Conservation (phyloP, 1,140 invertebrate genomes). For the Drosophila leontia region DNA sequence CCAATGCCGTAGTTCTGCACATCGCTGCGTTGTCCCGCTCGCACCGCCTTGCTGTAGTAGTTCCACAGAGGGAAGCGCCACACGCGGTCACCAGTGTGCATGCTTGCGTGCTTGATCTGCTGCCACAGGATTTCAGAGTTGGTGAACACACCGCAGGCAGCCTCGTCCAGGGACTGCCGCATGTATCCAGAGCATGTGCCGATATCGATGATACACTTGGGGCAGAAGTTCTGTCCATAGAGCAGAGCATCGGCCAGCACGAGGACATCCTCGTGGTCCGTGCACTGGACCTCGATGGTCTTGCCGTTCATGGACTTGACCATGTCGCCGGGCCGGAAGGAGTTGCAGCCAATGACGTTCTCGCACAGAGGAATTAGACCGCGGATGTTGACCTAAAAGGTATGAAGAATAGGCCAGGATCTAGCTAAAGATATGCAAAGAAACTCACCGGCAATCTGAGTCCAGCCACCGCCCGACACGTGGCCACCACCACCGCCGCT, state of each 20-base stretch:
- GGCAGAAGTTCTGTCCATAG: constrained; percentile 90
- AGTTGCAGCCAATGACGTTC: constrained; percentile 93
- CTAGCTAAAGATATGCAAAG: not conserved
- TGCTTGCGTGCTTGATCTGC: constrained; percentile 88
- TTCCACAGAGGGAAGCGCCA: constrained; percentile 96
- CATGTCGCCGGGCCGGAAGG: constrained; percentile 95
- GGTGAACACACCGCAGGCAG: constrained; percentile 93
- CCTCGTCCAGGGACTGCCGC: constrained; percentile 88
- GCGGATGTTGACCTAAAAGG: constrained; percentile 90
- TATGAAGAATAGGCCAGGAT: constrained; percentile 88
- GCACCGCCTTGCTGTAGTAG: constrained; percentile 90
- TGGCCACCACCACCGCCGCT: constrained; percentile 92
- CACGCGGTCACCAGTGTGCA: constrained; percentile 92
- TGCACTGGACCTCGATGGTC: constrained; percentile 95
- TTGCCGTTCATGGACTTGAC: constrained; percentile 94
- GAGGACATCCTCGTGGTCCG: constrained; percentile 95
- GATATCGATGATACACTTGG: constrained; percentile 90
- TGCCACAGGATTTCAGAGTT: constrained; percentile 89
- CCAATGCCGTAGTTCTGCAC: constrained; percentile 91
- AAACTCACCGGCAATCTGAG: constrained; percentile 88
- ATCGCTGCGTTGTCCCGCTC: constrained; percentile 89
- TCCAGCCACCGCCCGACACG: constrained; percentile 90
- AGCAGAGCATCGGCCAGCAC: constrained; percentile 95
- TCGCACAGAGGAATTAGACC: constrained; percentile 93
- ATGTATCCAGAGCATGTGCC: constrained; percentile 95